A percentile compares a stretch with the other conserved stretches of the same genome.
Conservation (phyloP, 1,140 invertebrate species). For the Drosophila serrata region DNA sequence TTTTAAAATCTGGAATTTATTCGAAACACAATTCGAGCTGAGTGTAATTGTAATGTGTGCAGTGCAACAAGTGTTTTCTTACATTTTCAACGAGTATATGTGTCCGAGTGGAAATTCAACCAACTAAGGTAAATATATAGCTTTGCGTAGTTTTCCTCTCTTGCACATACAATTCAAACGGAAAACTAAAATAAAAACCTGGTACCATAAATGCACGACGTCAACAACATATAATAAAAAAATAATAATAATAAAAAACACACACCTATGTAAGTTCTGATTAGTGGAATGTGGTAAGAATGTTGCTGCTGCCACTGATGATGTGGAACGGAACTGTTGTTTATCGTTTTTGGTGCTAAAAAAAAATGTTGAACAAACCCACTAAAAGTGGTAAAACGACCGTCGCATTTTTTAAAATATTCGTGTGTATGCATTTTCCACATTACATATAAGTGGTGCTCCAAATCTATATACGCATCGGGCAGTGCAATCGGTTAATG, state of each 20-base stretch:
- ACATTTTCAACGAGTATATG: neutral
- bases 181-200: conserved; percentile 17
- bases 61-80: conserved; percentile 11
- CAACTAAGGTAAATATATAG: conserved; percentile 9
- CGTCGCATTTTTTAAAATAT: neutral
- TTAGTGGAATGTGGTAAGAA: conserved; percentile 18
- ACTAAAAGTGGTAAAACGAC: conserved; percentile 15
- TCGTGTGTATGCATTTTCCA: conserved; percentile 19
- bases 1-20: conserved; percentile 17
- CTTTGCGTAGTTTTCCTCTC: conserved; percentile 11
- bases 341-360: conserved; percentile 18
- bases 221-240: conserved; percentile 5
- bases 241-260: neutral
- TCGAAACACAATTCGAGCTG: neutral
- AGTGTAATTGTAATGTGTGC: neutral
- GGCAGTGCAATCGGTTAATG: neutral
- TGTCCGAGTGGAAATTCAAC: conserved; percentile 2
- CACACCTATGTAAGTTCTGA: conserved; percentile 3
- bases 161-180: conserved; percentile 5
- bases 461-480: conserved; percentile 3
- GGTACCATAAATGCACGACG: conserved; percentile 16
- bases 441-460: conserved; percentile 1
- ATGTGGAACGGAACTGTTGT: conserved; percentile 21
- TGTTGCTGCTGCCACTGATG: conserved; percentile 11
- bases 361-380: conserved; percentile 16